Base-by-base conservation (phyloP, 1,140 invertebrate species). In the Papilio xuthus region DNA sequence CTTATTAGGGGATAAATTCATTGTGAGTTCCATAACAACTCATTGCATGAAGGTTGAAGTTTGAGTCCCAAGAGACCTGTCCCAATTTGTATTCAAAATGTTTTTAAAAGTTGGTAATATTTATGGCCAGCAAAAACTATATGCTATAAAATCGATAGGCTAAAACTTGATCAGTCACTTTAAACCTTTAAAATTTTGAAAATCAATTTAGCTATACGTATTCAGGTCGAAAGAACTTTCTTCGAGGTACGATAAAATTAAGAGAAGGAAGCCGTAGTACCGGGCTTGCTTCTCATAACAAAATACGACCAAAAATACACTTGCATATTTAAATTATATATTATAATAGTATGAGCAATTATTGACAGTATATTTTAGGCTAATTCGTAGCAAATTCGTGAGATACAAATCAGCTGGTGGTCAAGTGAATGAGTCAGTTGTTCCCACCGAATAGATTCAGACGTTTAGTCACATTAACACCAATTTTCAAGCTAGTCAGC, bases 391-490 rank as follows among this genome's bases (percentile, higher is more conserved):
- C 12, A 67, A 15, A 28, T 28, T 67, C 60, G 60, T 67, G 60
- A 67, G 60, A 32, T 32, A 26, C 60, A 28, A 32, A 67, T 67
- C 60, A 67, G 60, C 60, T 67, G 60, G 23, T 28, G 60, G 69
- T 71, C 32, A 18, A 7, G 15, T n/a, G 18, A 71, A 42, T 70
- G 69, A 70, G 28, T 42, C 69, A 70, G 69, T 70, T 70, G n/a
- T 37, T 70, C 20, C 37, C 69, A 70, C 3, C 20, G 69, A 70
- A 70, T 70, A 42, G 69, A 70, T 70, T 41, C 69, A 42, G 26
- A 28, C 60, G 7, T 73, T 73, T 73, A 73, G 71, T 44, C 42
- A 3, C 42, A 47, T 73, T 73, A 73, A 20, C 71, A 73, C 71
- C 71, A 73, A 73, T 73, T 73, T 44, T 20, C 42, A 47, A 73